Conservation (phyloP, 2,797 vertebrate species). For the Spizella passerina region DNA sequence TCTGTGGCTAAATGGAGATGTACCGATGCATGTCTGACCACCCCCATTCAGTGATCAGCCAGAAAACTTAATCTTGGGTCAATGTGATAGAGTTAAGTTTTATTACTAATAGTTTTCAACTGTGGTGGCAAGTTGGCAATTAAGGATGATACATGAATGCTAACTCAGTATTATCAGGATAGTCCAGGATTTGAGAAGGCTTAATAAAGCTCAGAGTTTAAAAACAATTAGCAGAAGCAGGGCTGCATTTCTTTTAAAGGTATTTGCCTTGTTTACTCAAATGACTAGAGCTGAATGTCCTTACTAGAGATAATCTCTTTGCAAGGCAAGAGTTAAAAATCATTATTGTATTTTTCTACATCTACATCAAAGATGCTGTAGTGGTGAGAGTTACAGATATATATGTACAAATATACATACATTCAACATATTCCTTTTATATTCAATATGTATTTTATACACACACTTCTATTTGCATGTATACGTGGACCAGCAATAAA, state of each 20-base stretch:
- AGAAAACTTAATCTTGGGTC: constrained; percentile 15
- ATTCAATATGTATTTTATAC: background rate
- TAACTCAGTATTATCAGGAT: background rate
- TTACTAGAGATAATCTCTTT: background rate
- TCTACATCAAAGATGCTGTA: background rate
- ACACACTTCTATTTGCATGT: background rate
- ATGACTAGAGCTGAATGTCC: background rate
- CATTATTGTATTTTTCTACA: background rate
- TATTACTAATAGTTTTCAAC: background rate
- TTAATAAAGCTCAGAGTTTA: background rate
- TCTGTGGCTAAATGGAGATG: constrained; percentile 42
- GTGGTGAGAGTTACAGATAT: background rate
- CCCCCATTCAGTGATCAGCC: background rate
- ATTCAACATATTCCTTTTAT: background rate
- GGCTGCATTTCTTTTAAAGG: background rate
- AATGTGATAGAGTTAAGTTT: background rate
- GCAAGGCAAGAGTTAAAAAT: background rate
- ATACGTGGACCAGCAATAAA: background rate
- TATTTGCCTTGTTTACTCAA: background rate
- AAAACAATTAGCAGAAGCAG: background rate
- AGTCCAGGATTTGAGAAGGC: background rate
- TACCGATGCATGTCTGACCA: background rate
- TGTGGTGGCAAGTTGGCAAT: background rate
- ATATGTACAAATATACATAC: background rate
- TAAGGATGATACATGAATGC: background rate